A percentile compares a stretch with the other conserved stretches of the same genome.
Conservation (phyloP, 2,888 invertebrate genomes). For the Autographa gamma region DNA sequence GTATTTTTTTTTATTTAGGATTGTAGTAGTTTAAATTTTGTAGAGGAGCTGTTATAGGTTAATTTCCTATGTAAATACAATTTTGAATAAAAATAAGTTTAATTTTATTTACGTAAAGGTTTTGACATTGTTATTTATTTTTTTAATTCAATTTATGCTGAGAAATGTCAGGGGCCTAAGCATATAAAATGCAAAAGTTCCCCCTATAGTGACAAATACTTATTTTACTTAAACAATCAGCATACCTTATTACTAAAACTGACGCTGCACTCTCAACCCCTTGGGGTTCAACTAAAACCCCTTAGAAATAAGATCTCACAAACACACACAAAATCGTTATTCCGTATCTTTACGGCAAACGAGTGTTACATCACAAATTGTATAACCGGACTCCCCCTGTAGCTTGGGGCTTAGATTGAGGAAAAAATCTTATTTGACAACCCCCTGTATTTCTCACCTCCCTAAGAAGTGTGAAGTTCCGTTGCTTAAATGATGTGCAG, state of each 20-base stretch:
- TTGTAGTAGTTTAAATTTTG: conserved; percentile 16
- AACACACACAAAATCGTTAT: conserved; percentile 22
- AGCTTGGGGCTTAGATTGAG: conserved; percentile 75
- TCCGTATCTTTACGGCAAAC: conserved; percentile 46
- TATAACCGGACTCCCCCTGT: conserved; percentile 75
- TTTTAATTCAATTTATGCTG: too few species aligned
- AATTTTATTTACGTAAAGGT: conserved; percentile 5
- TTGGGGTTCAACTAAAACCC: conserved; percentile 28
- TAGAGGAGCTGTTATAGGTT: background rate
- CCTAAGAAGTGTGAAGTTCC: conserved; percentile 68
- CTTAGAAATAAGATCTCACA: conserved; percentile 34
- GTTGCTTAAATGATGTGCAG: conserved; percentile 71
- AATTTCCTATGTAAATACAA: background rate
- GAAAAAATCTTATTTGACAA: conserved; percentile 87
- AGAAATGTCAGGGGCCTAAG: background rate
- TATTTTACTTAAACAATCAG: conserved; percentile 27
- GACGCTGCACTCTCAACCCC: conserved; percentile 47
- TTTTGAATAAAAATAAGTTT: too few species aligned
- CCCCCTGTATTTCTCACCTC: conserved; percentile 81
- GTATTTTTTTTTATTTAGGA: conserved; percentile 26
- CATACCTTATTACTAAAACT: conserved; percentile 41
- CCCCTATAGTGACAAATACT: conserved; percentile 2
- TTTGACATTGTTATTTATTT: conserved; percentile 8
- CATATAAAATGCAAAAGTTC: background rate
- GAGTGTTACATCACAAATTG: conserved; percentile 73